phyloP scores from a whole-genome alignment of 37 sponge, comb jelly and placozoan species.

The Axinella damicornis region DNA sequence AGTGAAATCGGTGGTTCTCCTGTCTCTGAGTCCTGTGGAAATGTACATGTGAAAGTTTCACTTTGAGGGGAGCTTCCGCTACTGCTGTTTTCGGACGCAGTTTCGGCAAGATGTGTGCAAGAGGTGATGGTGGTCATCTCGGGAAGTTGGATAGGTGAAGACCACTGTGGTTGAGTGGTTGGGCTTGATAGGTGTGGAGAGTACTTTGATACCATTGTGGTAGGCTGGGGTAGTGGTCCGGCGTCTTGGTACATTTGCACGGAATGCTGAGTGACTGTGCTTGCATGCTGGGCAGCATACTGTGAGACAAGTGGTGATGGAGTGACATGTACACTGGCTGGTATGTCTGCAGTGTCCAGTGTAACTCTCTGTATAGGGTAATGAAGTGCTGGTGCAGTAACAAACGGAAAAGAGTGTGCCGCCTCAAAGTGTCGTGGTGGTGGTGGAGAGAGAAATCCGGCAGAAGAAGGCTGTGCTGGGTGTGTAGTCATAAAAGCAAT shows the following conservation, averaged over 20 bases:
- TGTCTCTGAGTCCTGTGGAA: no score
- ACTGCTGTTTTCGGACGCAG: constrained; percentile 32
- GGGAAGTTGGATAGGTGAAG: constrained; percentile 2
- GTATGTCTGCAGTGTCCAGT: background rate
- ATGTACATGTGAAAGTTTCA: background rate
- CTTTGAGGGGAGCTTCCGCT: constrained; percentile 31
- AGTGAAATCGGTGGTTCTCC: no score
- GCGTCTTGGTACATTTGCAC: background rate
- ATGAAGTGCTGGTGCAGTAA: background rate
- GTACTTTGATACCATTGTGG: no score
- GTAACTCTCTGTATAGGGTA: background rate
- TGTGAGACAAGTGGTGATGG: background rate
- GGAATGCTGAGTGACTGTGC: no score
- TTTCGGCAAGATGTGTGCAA: background rate
- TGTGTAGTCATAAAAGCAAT: background rate
- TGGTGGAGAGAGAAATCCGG: no score
- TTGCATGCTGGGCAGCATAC: no score
- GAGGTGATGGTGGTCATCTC: constrained; percentile 31
- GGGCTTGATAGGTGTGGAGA: background rate
- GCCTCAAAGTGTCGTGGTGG: constrained; percentile 17
- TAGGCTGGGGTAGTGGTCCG: background rate
- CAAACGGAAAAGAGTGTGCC: background rate
- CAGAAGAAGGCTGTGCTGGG: background rate
- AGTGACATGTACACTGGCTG: no score
- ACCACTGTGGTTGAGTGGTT: constrained; percentile 28